phyloP scores from a whole-genome alignment of 2,113 vertebrate species.

The Xenotilapia flavipinnis region DNA sequence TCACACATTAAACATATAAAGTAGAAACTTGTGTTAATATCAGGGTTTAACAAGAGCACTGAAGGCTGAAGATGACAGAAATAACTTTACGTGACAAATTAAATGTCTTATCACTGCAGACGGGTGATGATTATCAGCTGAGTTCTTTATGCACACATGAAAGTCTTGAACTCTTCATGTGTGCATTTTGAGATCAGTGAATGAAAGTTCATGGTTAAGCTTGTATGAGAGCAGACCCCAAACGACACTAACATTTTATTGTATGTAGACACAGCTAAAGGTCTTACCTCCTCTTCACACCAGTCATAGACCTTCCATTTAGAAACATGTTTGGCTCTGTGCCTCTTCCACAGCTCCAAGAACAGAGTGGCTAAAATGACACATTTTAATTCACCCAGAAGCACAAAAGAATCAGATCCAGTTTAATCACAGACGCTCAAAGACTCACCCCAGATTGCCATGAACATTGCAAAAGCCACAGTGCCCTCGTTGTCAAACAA shows the following conservation, averaged over 20 bases:
- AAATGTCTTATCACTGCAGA: not conserved
- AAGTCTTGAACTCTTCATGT: not conserved
- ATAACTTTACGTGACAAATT: not conserved
- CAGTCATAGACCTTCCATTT: conserved; percentile 81
- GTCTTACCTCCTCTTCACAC: conserved; percentile 86
- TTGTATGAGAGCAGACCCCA: not conserved
- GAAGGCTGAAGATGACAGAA: not conserved
- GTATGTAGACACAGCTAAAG: not conserved
- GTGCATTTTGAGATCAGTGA: not conserved
- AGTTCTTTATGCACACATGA: not conserved
- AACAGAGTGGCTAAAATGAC: conserved; percentile 81
- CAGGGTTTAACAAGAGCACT: not conserved
- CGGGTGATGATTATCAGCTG: not conserved
- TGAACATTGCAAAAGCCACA: conserved; percentile 86
- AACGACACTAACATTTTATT: not conserved
- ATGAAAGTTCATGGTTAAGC: not conserved
- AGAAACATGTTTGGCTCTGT: conserved; percentile 70
- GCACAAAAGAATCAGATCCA: not conserved
- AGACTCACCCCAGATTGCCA: conserved; percentile 92
- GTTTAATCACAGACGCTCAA: not conserved
- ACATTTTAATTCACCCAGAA: not conserved
- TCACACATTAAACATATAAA: not conserved
- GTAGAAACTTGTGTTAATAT: not conserved
- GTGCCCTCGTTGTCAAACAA: conserved; percentile 92
- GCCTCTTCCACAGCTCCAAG: conserved; percentile 89